Evolutionary conservation across 2,888 invertebrate genomes (phyloP), one percentile per base, ranked within the genome.

Genomic region (Eupithecia abbreviata): DNA sequence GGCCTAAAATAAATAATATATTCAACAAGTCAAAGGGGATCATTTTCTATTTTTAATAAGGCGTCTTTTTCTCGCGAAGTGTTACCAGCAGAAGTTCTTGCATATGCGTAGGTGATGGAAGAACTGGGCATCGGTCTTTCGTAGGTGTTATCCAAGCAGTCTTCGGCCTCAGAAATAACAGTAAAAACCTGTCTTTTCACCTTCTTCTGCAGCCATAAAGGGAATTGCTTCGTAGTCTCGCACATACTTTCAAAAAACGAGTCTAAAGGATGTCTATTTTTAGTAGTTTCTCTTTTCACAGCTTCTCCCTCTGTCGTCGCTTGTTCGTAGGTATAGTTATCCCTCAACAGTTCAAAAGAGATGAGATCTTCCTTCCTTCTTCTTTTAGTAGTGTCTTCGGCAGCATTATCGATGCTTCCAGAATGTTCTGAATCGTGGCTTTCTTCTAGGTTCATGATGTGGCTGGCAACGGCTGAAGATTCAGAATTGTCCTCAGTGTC

Each of bases 251-350:
- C 67, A 43, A 68, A 68, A n/a, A 68, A 68, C 2, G 67, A 43
- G 67, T 68, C 67, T 68, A 68, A 68, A n/a, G 67, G 43, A 68
- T 68, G 67, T 68, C 67, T 68, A 9, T n/a, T 45, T 30, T 62
- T 62, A 0, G 12, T 2, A 18, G 10, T n/a, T 9, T 68, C 67
- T 68, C 43, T 68, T 43, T 43, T 68, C 45, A 68, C n/a, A 2
- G 4, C n/a, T 3, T 68, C 43, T 4, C 2, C 67, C n/a, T 68
- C 43, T 45, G n/a, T 43, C 10, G n/a, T 43, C 10, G n/a, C 7
- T n/a, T n/a, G 43, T 43, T 68, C 67, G n/a, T 62, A 62, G 10
- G n/a, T 45, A 10, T 68, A 68, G 10, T 68, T 68, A 43, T 68
- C 18, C 4, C 67, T 43, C 9, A 68, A 43, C 9, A 68, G 67